Conservation (phyloP, 2,797 vertebrate species). For the Aphelocoma californica region DNA sequence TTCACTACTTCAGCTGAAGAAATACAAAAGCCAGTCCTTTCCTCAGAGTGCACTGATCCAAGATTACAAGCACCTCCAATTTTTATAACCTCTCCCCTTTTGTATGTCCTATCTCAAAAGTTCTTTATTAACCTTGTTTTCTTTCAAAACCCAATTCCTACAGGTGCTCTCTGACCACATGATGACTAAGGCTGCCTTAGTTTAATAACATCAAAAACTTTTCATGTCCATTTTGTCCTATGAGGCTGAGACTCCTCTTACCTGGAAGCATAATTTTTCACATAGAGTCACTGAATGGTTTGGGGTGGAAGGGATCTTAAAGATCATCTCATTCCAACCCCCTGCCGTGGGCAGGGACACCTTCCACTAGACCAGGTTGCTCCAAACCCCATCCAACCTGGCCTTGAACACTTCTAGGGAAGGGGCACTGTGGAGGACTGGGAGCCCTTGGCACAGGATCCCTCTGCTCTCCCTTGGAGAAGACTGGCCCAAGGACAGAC, state of each 20-base stretch:
- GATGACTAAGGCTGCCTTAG: background rate
- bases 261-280: background rate
- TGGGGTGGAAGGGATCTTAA: background rate
- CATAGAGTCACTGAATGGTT: background rate
- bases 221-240: background rate
- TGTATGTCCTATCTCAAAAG: background rate
- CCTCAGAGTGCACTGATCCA: background rate
- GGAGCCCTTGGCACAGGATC: no score
- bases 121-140: conserved; percentile 16
- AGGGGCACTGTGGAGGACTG: no score
- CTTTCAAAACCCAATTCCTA: conserved; percentile 9
- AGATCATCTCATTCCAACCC: background rate
- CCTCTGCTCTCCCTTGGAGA: no score
- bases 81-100: background rate
- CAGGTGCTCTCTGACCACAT: background rate
- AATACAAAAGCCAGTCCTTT: background rate
- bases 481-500: no score
- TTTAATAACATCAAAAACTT: background rate
- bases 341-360: background rate
- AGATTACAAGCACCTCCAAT: background rate
- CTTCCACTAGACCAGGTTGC: background rate
- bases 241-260: background rate
- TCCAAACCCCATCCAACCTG: background rate
- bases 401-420: background rate
- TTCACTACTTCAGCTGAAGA: background rate